Evolutionary conservation across 2,888 invertebrate species (phyloP), one percentile per base, ranked within the genome.

Genomic region (Xanthorhoe spadicearia): DNA sequence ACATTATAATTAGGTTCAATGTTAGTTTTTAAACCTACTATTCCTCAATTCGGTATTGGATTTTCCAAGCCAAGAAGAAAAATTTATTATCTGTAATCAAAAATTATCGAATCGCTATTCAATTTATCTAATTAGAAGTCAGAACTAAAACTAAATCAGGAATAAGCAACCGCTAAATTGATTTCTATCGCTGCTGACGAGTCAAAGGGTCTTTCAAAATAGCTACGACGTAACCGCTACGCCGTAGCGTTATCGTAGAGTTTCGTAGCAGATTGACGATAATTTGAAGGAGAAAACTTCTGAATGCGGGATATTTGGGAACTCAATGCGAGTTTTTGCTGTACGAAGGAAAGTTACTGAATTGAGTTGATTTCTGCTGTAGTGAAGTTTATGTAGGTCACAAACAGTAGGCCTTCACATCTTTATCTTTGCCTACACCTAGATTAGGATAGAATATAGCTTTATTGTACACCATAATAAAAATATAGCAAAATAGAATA

Each of bases 261-360:
- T 51, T 18, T 51, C 51, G 51, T 51, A 51, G 51, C 51, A 51
- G 51, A 51, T 48, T 48, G 48, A 48, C 48, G 48, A 48, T 48
- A 48, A 48, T 48, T 48, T 48, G 48, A 48, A 17, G 48, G 23
- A 23, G 51, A 23, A 19, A 51, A 51, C 23, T 51, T 51, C 51
- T 51, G 51, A 18, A 13, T 51, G 38, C 38, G 38, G 17, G 17
- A 7, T 51, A 19, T 51, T 51, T 51, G 51, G 51, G 51, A 23
- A 19, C 23, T 48, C 19, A 51, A 23, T 51, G 3, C 19, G 51
- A 19, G 19, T 51, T 51, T 51, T 51, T 51, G 51, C 51, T 51
- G 13, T 23, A 51, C 13, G 13, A 23, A 23, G 51, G 23, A 51
- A 51, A 23, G 19, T 51, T 23, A 51, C 23, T 19, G 19, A 48